These are phyloP conservation scores for Lithophane semibrunnea DNA, from an alignment of 2,888 invertebrate species.

Conservation along the genomic window DNA sequence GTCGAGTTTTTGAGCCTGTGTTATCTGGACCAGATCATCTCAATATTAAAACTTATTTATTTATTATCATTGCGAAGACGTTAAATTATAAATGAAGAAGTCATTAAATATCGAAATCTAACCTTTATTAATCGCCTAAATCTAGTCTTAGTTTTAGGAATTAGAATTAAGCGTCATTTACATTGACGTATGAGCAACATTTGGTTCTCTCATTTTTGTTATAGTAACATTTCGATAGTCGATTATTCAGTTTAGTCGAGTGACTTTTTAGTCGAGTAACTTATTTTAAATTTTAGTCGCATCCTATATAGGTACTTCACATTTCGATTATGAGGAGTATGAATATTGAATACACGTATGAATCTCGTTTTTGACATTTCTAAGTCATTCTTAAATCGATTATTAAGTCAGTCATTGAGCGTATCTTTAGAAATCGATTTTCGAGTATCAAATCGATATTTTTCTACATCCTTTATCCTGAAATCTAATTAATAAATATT, in stretches of 20 bases:
- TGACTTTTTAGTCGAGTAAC: constrained; percentile 49
- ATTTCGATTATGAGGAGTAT: constrained; percentile 30
- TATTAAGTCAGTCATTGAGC: constrained; percentile 64
- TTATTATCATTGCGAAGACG: constrained; percentile 66
- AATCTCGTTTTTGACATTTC: constrained; percentile 36
- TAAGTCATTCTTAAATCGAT: constrained; percentile 53
- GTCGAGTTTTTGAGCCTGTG: constrained; percentile 26
- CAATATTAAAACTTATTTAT: constrained; percentile 54
- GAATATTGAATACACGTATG: constrained; percentile 32
- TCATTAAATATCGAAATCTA: constrained; percentile 60
- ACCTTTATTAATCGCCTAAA: constrained; percentile 54
- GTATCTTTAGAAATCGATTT: constrained; percentile 49
- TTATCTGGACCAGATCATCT: constrained; percentile 62
- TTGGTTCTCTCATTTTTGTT: constrained; percentile 70
- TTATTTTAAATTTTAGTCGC: constrained; percentile 45
- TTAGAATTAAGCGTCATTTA: constrained; percentile 62
- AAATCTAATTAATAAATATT: constrained; percentile 44
- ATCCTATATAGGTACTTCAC: constrained; percentile 15
- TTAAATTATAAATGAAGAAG: constrained; percentile 57
- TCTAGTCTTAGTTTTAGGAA: constrained; percentile 61
- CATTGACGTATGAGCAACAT: constrained; percentile 68
- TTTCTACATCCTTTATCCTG: constrained; percentile 9
- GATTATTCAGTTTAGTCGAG: constrained; percentile 59
- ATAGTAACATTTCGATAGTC: constrained; percentile 61
- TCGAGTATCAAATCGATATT: not conserved